Base-by-base conservation (phyloP, 1,140 invertebrate genomes). In the Portunus trituberculatus region DNA sequence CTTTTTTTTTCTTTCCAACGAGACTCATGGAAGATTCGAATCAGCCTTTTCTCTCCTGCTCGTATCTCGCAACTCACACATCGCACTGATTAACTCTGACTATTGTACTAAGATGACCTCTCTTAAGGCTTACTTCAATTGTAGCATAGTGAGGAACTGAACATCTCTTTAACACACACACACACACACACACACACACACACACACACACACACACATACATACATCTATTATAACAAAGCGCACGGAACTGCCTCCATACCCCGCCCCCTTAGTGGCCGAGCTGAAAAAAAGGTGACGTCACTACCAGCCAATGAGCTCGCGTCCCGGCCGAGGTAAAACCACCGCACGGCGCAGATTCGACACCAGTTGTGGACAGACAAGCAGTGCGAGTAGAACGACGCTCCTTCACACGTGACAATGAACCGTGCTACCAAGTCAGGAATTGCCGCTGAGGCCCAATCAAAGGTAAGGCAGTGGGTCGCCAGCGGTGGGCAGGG, bases 391-490 rank as follows among this genome's bases (percentile, higher is more conserved):
- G 45, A 0, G 31, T 52, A 28, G 16, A 93, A 31, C 83, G 29
- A 39, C 31, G 1, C 92, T 48, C 16, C 84, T 87, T 39, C 83
- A 6, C 14, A 28, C 16, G 29, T 25, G 52, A 2, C 39, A 86
- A 96, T 96, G 95, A 98, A 99, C 97, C 97, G 99, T 97, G 99
- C 99, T 96, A 97, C 98, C 76, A 99, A 99, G 97, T 99, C 98
- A 97, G 99, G 99, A 98, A 99, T 99, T 97, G 99, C 99, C 95
- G 98, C 98, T 59, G 99, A 99, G 97, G 98, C 99, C 52, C 98
- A 99, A 97, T 98, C 98, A 97, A 99, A 99, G 98, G 99, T 99
- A 97, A 98, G 97, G 97, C 52, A 92, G n/a, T 31, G 32, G 59
- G 16, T 25, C 4, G 4, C 25, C 29, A 31, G 31, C 14, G 52